Percentiles rank a stretch among this genome's conserved stretches.
Evolutionary conservation across 2,797 vertebrate genomes (phyloP).

Genomic region (Catamblyrhynchus diadema): DNA sequence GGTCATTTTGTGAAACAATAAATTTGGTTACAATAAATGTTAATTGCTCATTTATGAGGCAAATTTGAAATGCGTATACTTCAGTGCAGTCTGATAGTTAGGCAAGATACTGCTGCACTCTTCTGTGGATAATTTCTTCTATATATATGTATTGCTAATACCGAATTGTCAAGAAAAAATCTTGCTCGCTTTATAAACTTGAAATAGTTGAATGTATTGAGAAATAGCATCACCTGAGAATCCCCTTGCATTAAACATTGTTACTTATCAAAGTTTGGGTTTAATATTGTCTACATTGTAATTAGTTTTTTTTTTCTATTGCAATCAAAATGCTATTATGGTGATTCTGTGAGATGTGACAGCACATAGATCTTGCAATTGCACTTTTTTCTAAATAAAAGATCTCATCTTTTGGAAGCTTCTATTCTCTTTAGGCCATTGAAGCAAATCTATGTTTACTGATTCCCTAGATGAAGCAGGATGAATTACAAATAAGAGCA

Average conservation of each 20-base stretch:
- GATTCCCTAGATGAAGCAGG: background rate
- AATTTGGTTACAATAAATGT: background rate
- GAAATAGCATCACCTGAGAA: background rate
- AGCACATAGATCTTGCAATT: background rate
- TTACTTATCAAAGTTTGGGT: background rate
- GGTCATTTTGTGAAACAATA: background rate
- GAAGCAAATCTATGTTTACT: background rate
- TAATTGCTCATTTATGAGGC: background rate
- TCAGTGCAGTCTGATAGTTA: background rate
- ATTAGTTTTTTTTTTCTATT: background rate
- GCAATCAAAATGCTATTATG: background rate
- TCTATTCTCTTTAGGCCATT: background rate
- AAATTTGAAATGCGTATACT: background rate
- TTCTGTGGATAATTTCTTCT: background rate
- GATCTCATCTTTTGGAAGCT: background rate
- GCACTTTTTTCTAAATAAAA: background rate
- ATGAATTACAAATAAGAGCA: background rate
- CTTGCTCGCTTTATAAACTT: background rate
- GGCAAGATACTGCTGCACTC: background rate
- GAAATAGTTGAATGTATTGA: background rate
- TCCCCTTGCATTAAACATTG: background rate
- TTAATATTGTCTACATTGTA: background rate
- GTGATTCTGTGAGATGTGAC: background rate
- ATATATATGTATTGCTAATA: background rate
- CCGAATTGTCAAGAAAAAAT: background rate